Conservation (phyloP, 1,140 invertebrate genomes). For the Melitaea cinxia region DNA sequence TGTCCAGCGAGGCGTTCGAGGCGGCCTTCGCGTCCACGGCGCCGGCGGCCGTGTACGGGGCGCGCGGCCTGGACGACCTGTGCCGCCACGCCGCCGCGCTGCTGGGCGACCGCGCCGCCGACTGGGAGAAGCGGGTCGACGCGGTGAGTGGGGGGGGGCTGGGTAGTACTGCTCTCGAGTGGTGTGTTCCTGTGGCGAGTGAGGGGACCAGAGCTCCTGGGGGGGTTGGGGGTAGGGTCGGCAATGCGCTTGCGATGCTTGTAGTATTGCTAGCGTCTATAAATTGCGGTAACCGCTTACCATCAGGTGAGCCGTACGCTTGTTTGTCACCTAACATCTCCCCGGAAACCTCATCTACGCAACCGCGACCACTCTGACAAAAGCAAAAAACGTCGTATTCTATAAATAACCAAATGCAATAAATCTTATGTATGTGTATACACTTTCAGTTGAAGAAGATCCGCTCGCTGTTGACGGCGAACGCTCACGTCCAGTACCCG, state of each 20-base stretch:
- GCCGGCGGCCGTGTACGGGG: conserved; percentile 90
- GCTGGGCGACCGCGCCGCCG: conserved; percentile 90
- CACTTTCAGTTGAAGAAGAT: conserved; percentile 89
- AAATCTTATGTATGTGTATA: background rate
- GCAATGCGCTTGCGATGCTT: no score
- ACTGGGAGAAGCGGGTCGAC: conserved; percentile 96
- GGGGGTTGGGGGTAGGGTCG: no score
- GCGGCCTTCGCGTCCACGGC: conserved; percentile 93
- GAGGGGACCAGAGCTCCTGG: no score
- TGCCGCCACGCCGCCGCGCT: conserved; percentile 89
- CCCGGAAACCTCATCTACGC: no score
- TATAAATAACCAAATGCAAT: background rate
- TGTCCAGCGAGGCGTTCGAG: conserved; percentile 94
- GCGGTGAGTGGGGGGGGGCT: conserved; percentile 84
- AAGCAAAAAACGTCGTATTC: no score
- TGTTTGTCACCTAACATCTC: no score
- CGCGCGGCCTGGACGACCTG: conserved; percentile 92
- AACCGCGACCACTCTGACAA: no score
- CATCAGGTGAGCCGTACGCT: no score
- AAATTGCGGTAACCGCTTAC: no score
- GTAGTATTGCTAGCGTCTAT: no score
- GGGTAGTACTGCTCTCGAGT: no score
- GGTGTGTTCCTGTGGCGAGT: no score
- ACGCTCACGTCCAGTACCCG: conserved; percentile 89
- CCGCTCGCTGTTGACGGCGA: conserved; percentile 90